Conservation (phyloP, 1,140 invertebrate genomes). For the Choristoneura fumiferana region DNA sequence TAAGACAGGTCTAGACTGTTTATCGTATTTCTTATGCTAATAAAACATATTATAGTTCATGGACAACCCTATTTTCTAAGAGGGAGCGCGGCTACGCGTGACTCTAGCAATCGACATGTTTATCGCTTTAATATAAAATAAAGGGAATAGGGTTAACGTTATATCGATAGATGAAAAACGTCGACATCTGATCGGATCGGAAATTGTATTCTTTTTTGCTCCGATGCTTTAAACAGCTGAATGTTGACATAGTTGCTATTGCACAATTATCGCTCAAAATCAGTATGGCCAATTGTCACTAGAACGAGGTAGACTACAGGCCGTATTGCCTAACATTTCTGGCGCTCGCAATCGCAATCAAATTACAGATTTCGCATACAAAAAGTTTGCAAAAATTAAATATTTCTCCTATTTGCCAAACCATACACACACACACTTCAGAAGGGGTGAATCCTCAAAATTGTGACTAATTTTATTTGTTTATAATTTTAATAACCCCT, state of each 20-base stretch:
- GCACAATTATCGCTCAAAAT: too few species aligned
- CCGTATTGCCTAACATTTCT: too few species aligned
- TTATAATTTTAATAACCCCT: slow-evolving; percentile 77
- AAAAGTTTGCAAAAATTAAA: too few species aligned
- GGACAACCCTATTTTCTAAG: slow-evolving; percentile 2
- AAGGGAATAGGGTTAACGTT: slow-evolving; percentile 59
- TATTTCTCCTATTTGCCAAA: too few species aligned
- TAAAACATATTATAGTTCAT: neutral
- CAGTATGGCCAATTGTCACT: too few species aligned
- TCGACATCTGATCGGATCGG: slow-evolving; percentile 49
- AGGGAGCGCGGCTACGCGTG: slow-evolving; percentile 67
- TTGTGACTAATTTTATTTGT: slow-evolving; percentile 73
- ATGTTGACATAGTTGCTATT: too few species aligned
- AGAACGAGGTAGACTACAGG: too few species aligned
- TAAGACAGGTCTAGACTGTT: too few species aligned
- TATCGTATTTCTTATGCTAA: too few species aligned
- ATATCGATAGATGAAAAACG: slow-evolving; percentile 69
- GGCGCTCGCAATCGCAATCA: too few species aligned
- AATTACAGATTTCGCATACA: too few species aligned
- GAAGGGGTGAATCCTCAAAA: slow-evolving; percentile 48
- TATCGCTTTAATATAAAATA: slow-evolving; percentile 78
- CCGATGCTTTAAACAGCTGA: neutral
- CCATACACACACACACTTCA: slow-evolving; percentile 26
- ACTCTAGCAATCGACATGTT: slow-evolving; percentile 71
- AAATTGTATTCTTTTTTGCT: slow-evolving; percentile 58